Evolutionary conservation across 2,113 vertebrate genomes (phyloP).

Genomic region (Paratilapia polleni): DNA sequence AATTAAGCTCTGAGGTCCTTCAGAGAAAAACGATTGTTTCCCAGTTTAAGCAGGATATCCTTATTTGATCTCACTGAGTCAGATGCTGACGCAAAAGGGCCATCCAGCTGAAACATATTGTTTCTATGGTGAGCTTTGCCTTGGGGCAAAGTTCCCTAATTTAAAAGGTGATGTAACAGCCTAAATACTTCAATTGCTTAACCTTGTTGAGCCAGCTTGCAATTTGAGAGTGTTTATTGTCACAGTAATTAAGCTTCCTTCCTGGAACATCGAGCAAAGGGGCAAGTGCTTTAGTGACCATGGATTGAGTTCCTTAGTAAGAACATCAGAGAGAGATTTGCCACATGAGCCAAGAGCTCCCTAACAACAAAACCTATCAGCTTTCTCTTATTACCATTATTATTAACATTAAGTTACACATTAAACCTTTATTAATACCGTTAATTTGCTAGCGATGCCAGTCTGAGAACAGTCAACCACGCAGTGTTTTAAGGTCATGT

Average conservation of each 20-base stretch:
- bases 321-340: not conserved
- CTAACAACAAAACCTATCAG: not conserved
- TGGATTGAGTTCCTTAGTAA: not conserved
- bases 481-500: not conserved
- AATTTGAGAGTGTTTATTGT: slow-evolving; percentile 19
- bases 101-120: not conserved
- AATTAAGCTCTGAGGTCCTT: slow-evolving; percentile 14
- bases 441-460: not conserved
- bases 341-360: not conserved
- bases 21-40: slow-evolving; percentile 46
- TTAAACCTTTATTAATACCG: not conserved
- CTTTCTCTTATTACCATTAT: not conserved
- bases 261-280: slow-evolving; percentile 20
- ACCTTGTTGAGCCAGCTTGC: slow-evolving; percentile 12
- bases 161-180: slow-evolving; percentile 47
- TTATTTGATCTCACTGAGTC: slow-evolving; percentile 56
- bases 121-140: slow-evolving; percentile 56
- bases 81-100: slow-evolving; percentile 46
- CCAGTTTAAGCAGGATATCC: slow-evolving; percentile 61
- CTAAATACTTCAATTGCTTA: slow-evolving; percentile 16
- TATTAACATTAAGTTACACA: not conserved
- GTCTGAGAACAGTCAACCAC: not conserved
- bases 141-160: slow-evolving; percentile 43
- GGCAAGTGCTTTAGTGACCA: not conserved
- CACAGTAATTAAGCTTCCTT: slow-evolving; percentile 38